These are phyloP conservation scores for Blomia tropicalis DNA, from an alignment of 2,888 invertebrate genomes.

Conservation along the genomic window DNA sequence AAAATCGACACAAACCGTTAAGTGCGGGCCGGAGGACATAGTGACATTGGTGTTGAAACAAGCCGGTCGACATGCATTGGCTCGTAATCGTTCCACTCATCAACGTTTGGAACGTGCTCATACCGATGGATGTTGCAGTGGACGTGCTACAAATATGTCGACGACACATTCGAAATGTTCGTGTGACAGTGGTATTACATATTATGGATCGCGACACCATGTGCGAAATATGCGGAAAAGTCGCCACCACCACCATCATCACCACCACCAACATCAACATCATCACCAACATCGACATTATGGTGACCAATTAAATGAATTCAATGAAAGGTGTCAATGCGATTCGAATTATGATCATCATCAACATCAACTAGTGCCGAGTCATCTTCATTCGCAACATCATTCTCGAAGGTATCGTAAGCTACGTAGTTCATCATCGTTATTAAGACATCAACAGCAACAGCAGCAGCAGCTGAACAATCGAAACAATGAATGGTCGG, in stretches of 20 bases:
- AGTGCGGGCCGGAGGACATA: conserved; percentile 21
- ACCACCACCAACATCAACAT: neutral
- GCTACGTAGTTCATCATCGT: neutral
- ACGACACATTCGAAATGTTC: neutral
- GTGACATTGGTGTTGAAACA: conserved; percentile 16
- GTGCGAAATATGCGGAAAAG: neutral
- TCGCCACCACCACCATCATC: neutral
- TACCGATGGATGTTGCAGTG: neutral
- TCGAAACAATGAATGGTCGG: neutral
- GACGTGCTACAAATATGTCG: neutral
- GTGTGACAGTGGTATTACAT: neutral
- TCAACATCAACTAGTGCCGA: neutral
- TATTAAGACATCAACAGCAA: neutral
- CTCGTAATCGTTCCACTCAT: conserved; percentile 8
- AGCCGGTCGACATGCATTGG: conserved; percentile 17
- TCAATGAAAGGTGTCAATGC: neutral
- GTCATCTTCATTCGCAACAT: neutral
- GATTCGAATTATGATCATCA: neutral
- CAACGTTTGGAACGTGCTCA: neutral
- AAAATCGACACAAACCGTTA: conserved; percentile 18
- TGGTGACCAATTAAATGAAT: neutral
- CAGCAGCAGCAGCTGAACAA: too few relatives aligned
- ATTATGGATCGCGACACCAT: neutral
- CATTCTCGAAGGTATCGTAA: neutral
- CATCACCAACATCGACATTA: neutral